Percentiles rank a stretch among this genome's conserved stretches.
These are phyloP conservation scores for Sycobia sp. DNA, from an alignment of 1,140 invertebrate species.

Conservation along the genomic window DNA sequence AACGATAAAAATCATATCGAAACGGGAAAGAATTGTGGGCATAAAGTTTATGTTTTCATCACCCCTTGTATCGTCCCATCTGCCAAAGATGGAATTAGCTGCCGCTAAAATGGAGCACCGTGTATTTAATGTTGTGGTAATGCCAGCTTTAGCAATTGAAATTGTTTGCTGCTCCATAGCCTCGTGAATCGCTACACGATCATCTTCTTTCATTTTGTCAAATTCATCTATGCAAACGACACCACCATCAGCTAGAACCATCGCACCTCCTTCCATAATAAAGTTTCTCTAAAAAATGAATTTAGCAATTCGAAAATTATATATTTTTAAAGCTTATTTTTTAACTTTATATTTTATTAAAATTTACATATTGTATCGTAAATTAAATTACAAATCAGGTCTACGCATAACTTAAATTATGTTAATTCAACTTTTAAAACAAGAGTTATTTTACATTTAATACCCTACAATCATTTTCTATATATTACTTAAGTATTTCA, in stretches of 20 bases:
- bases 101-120: constrained; percentile 97
- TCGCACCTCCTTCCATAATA: constrained; percentile 99
- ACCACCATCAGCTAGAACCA: constrained; percentile 99
- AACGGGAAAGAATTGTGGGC: constrained; percentile 99
- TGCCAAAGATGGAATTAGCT: constrained; percentile 97
- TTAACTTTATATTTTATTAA: neutral
- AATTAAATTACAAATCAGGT: no score
- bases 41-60: constrained; percentile 99
- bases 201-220: constrained; percentile 99
- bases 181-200: constrained; percentile 98
- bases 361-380: no score
- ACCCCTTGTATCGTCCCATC: constrained; percentile 98
- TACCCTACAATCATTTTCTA: no score
- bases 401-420: no score
- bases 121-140: constrained; percentile 98
- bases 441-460: no score
- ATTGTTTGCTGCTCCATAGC: constrained; percentile 99
- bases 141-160: constrained; percentile 99
- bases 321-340: neutral
- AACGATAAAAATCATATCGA: constrained; percentile 99
- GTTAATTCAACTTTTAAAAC: no score
- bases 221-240: constrained; percentile 99
- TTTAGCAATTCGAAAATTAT: no score
- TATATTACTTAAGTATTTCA: no score
- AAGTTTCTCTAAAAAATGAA: constrained; percentile 82